A percentile compares a stretch with the other conserved stretches of the same genome.
Conservation (phyloP, 2,797 vertebrate genomes). For the Halcyon chelicuti region DNA sequence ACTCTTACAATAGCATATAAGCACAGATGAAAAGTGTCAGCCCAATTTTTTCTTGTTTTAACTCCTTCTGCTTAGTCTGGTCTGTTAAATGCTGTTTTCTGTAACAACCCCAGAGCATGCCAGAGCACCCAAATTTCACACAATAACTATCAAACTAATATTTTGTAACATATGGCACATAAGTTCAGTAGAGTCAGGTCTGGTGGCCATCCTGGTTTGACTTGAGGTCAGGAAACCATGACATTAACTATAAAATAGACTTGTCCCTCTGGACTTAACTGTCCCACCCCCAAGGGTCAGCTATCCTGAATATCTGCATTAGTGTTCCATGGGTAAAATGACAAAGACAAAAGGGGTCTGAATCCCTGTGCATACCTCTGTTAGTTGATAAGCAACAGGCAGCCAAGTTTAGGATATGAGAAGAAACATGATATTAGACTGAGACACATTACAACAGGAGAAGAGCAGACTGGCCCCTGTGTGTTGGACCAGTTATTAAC, state of each 20-base stretch:
- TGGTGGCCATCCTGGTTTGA: not conserved
- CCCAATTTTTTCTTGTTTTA: not conserved
- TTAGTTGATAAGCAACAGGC: not conserved
- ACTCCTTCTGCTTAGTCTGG: not conserved
- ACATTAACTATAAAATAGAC: not conserved
- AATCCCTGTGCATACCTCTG: not conserved
- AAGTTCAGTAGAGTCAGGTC: not conserved
- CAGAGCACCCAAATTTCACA: fast-evolving
- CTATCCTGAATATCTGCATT: not conserved
- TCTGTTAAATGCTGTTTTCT: not conserved
- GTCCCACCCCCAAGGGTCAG: not conserved
- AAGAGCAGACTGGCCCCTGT: not conserved
- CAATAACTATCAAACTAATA: not conserved
- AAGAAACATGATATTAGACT: not conserved
- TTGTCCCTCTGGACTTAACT: fast-evolving
- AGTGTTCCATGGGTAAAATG: not conserved
- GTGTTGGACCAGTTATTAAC: not conserved
- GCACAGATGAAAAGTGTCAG: not conserved
- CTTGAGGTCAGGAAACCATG: not conserved
- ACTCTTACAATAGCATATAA: not conserved
- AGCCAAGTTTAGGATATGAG: not conserved
- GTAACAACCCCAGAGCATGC: not conserved
- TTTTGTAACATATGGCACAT: not conserved
- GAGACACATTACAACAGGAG: not conserved
- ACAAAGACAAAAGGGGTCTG: not conserved